These are phyloP conservation scores for Drosophila ananassae DNA, from an alignment of 1,140 invertebrate genomes.

Conservation along the genomic window DNA sequence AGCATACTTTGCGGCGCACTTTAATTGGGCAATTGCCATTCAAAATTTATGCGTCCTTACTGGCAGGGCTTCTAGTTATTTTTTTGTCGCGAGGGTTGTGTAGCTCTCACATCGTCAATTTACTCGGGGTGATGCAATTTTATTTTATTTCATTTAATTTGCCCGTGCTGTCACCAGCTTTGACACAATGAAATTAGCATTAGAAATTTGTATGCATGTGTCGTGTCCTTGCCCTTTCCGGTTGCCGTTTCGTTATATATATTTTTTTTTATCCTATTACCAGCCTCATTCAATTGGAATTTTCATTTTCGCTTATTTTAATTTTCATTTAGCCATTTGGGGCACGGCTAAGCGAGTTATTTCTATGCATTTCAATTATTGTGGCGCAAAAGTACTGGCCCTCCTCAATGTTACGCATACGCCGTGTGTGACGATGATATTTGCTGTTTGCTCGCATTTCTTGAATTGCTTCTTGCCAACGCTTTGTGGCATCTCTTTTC, in stretches of 20 bases:
- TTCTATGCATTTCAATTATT: constrained; percentile 73
- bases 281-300: constrained; percentile 65
- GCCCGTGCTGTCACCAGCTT: constrained; percentile 13
- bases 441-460: constrained; percentile 48
- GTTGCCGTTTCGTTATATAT: background rate
- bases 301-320: constrained; percentile 63
- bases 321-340: constrained; percentile 38
- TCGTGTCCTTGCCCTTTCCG: constrained; percentile 15
- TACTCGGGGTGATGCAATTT: constrained; percentile 49
- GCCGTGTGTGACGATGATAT: constrained; percentile 40
- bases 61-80: constrained; percentile 5
- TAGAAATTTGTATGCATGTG: constrained; percentile 74
- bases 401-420: constrained; percentile 50
- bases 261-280: constrained; percentile 39
- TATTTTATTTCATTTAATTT: constrained; percentile 47
- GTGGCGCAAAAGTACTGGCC: constrained; percentile 24
- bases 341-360: constrained; percentile 58
- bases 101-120: constrained; percentile 36
- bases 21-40: constrained; percentile 76
- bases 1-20: constrained; percentile 70
- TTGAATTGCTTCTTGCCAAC: constrained; percentile 69
- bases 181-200: constrained; percentile 75
- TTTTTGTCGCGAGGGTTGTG: constrained; percentile 3
- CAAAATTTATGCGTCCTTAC: constrained; percentile 56
- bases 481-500: constrained; percentile 49